Evolutionary conservation across 2,888 invertebrate genomes (phyloP), one percentile per base, ranked within the genome.

Genomic region (Agonum fuliginosum): DNA sequence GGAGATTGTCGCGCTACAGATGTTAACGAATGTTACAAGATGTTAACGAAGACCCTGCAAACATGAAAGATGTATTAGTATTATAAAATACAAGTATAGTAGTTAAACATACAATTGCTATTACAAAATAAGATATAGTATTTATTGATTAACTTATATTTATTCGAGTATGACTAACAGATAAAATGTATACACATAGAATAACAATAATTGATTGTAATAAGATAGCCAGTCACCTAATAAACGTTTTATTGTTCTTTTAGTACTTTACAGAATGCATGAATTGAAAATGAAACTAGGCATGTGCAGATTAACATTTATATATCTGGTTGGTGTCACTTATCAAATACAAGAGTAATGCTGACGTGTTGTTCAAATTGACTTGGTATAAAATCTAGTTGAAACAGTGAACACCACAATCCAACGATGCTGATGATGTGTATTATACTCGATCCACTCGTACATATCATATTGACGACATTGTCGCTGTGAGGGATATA

Each of bases 381-480:
- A 76, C 76, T 69, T 51, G 69, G 76, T 76, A 76, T 76, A 76
- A 76, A 76, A 76, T 69, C 76, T 76, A 76, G 30, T 74, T 62
- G 74, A 74, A 67, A 76, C 54, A 65, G 76, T 76, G 76, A 76
- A 76, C 76, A 76, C 76, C 76, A 69, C 51, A 8, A 67, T 30
- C 20, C 19, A 20, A 14, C 24, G 24, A 8, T 37, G 12, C 37
- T 3, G 37, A 27, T 27, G 3, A 27, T 27, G 6, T 27, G 27
- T 27, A 27, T 10, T 48, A 19, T 19, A n/a, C 22, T 54, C 24
- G n/a, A 43, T 43, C n/a, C n/a, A n/a, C n/a, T 3, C 4, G 14
- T 3, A n/a, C 43, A 6, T 43, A 41, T 10, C n/a, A 17, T 41
- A 37, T 37, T 20, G 20, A 51, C 30, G 48, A 30, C 27, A 30